phyloP scores from a whole-genome alignment of 2,797 vertebrate species.

The Falco berigora region DNA sequence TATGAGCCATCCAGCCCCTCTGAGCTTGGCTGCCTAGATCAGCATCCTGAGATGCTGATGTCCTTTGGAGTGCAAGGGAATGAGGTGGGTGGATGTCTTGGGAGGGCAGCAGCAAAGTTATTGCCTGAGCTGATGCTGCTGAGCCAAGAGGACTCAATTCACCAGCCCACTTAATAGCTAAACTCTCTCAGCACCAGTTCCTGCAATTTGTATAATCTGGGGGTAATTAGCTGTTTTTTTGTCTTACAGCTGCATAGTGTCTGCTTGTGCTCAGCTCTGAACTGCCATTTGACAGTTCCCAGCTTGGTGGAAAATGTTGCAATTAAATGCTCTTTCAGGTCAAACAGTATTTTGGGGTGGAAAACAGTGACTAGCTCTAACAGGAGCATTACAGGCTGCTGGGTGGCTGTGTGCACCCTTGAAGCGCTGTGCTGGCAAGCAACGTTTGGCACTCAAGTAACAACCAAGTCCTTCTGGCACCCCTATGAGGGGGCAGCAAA shows the following conservation, averaged over 20 bases:
- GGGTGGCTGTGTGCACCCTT: background rate
- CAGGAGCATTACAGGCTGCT: background rate
- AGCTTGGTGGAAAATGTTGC: background rate
- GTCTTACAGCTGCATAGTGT: background rate
- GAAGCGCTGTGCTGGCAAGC: rapidly evolving
- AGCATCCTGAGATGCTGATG: background rate
- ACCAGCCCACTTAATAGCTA: background rate
- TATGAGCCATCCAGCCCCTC: background rate
- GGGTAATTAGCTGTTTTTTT: background rate
- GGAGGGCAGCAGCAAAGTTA: background rate
- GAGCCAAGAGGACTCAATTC: background rate
- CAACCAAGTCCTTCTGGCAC: background rate
- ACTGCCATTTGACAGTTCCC: background rate
- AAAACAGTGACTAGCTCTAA: background rate
- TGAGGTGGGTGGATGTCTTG: background rate
- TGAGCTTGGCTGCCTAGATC: background rate
- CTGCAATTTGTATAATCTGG: background rate
- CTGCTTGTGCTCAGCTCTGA: background rate
- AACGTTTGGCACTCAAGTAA: background rate
- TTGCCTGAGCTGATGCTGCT: background rate
- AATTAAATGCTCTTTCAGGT: background rate
- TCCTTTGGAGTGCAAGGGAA: background rate
- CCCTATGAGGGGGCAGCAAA: background rate
- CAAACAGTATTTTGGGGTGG: background rate
- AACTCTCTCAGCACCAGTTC: background rate